A percentile compares a stretch with the other conserved stretches of the same genome.
These are phyloP conservation scores for Procapra przewalskii DNA, from an alignment of 2,113 vertebrate species.

Conservation along the genomic window DNA sequence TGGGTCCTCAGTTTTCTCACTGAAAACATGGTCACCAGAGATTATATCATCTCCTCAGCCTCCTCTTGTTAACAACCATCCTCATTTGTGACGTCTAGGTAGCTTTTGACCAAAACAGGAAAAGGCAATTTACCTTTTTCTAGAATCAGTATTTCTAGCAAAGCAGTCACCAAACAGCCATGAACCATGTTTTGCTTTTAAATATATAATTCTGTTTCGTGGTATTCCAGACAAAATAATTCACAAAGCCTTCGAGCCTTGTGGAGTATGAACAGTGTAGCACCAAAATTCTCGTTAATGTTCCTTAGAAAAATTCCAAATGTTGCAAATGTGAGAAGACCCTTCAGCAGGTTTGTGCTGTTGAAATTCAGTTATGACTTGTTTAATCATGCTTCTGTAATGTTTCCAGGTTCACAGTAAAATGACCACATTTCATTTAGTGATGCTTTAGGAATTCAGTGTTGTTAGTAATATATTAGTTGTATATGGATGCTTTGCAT, in stretches of 20 bases:
- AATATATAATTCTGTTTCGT: background rate
- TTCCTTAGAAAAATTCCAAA: background rate
- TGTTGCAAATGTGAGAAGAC: background rate
- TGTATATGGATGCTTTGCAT: background rate
- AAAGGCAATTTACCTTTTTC: background rate
- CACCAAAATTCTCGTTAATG: background rate
- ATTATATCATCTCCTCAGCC: background rate
- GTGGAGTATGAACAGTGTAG: background rate
- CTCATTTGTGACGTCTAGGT: fast-evolving
- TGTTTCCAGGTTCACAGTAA: background rate
- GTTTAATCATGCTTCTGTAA: background rate
- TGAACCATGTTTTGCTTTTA: background rate
- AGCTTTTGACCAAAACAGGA: background rate
- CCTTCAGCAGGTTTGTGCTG: background rate
- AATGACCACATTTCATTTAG: background rate
- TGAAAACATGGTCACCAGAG: background rate
- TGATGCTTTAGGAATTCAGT: background rate
- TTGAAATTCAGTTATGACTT: background rate
- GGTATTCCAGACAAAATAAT: background rate
- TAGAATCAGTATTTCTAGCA: background rate
- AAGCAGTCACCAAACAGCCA: background rate
- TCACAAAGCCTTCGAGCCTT: background rate
- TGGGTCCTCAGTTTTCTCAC: background rate
- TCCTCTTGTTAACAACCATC: background rate
- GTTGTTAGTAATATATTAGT: background rate